These are phyloP conservation scores for Lerista edwardsae DNA, from an alignment of 2,797 vertebrate species.

Conservation along the genomic window DNA sequence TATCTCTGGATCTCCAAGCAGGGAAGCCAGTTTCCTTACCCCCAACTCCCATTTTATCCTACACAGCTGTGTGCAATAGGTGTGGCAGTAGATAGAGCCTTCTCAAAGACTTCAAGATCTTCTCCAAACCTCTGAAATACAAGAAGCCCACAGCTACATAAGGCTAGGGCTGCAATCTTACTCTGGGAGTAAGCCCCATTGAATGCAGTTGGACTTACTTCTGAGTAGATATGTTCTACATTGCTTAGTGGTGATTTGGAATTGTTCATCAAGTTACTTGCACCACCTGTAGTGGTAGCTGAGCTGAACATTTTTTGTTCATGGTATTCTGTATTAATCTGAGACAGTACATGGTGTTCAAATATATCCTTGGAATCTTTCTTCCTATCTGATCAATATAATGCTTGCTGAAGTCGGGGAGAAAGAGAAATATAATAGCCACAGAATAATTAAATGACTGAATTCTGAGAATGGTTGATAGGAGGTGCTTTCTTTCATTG, in stretches of 20 bases:
- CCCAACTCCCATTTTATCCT: no score
- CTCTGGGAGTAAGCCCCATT: no score
- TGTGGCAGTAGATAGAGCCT: no score
- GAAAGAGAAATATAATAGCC: constrained; percentile 50
- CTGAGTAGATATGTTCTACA: constrained; percentile 45
- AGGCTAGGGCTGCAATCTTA: constrained; percentile 74
- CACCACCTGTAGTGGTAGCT: constrained; percentile 70
- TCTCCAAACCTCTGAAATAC: constrained; percentile 87
- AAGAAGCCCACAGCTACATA: constrained; percentile 92
- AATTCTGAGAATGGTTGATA: constrained; percentile 25
- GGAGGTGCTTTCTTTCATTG: constrained; percentile 47
- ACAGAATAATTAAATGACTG: constrained; percentile 36
- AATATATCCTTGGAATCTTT: constrained; percentile 77
- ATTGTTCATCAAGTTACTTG: constrained; percentile 93
- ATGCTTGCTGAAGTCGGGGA: constrained; percentile 81
- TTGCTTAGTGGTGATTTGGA: constrained; percentile 98
- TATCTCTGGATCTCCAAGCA: background rate
- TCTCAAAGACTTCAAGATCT: constrained; percentile 52
- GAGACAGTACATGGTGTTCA: constrained; percentile 79
- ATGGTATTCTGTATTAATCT: constrained; percentile 60
- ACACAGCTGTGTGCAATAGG: no score
- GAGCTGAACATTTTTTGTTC: constrained; percentile 73
- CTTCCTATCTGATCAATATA: constrained; percentile 79
- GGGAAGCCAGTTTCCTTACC: background rate
- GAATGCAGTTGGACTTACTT: no score